These are phyloP conservation scores for Drosophila nr. perissopoda DNA, from an alignment of 2,888 invertebrate species.

Conservation along the genomic window DNA sequence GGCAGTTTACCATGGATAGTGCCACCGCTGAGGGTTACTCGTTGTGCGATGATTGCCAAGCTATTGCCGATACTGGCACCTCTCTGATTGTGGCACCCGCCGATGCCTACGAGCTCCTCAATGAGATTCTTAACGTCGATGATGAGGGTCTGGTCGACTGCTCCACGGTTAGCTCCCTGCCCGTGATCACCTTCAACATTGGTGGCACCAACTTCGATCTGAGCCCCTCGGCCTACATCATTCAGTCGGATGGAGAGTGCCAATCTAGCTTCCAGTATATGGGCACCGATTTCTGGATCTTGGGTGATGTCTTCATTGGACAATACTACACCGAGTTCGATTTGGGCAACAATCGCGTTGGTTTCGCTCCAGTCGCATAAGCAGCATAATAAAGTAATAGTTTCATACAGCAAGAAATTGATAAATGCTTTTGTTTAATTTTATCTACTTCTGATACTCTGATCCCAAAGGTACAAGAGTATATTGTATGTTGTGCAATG, in stretches of 20 bases:
- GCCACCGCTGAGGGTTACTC: conserved; percentile 86
- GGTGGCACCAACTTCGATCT: conserved; percentile 91
- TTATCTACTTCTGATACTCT: neutral
- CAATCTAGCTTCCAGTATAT: conserved; percentile 94
- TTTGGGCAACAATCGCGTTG: conserved; percentile 92
- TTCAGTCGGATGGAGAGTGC: conserved; percentile 88
- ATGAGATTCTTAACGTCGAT: conserved; percentile 22
- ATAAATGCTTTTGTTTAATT: neutral
- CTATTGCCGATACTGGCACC: conserved; percentile 98
- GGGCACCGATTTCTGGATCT: conserved; percentile 94
- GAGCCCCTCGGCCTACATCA: conserved; percentile 91
- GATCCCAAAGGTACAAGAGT: neutral
- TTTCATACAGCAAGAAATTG: conserved; percentile 5
- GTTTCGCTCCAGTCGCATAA: conserved; percentile 89
- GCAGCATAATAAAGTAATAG: conserved; percentile 15
- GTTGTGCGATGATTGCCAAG: conserved; percentile 86
- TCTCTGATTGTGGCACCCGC: conserved; percentile 92
- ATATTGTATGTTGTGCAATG: too few relatives aligned
- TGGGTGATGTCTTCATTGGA: conserved; percentile 98
- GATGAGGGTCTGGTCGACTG: conserved; percentile 89
- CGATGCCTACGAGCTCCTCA: conserved; percentile 33
- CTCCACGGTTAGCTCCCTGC: conserved; percentile 89
- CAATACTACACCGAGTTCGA: conserved; percentile 98
- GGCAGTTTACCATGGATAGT: conserved; percentile 96
- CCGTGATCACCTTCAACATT: conserved; percentile 90